Percentiles rank a stretch among this genome's conserved stretches.
Conservation (phyloP, 2,113 vertebrate species). For the Lucifuga dentata region DNA sequence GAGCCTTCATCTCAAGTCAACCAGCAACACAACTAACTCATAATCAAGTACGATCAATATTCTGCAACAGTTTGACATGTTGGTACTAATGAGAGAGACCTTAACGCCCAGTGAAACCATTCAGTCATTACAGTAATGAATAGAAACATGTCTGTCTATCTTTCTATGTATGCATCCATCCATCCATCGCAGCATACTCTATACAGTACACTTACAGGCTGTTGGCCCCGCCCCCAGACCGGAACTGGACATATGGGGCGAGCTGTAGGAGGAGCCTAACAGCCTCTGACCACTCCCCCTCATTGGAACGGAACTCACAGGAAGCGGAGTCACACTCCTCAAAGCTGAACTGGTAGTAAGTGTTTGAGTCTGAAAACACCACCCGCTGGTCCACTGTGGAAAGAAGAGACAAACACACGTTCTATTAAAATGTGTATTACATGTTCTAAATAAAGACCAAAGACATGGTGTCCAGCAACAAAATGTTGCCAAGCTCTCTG, state of each 20-base stretch:
- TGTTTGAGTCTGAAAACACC: slow-evolving; percentile 92
- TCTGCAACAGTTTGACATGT: not conserved
- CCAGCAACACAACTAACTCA: slow-evolving; percentile 3
- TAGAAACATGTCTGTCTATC: too few species aligned
- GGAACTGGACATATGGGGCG: slow-evolving; percentile 88
- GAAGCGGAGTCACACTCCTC: slow-evolving; percentile 92
- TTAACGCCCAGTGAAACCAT: not conserved
- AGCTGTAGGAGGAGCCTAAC: slow-evolving; percentile 92
- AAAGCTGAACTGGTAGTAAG: slow-evolving; percentile 96
- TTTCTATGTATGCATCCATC: not conserved
- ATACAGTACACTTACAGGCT: slow-evolving; percentile 91
- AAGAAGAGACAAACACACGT: slow-evolving; percentile 16
- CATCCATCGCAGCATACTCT: not conserved
- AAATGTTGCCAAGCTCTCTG: slow-evolving; percentile 19
- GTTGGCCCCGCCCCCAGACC: slow-evolving; percentile 83
- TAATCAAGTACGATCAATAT: slow-evolving; percentile 1
- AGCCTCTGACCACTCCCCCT: slow-evolving; percentile 92
- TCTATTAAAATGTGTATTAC: too few species aligned
- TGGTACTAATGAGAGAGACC: not conserved
- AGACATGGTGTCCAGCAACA: not conserved
- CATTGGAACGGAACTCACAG: slow-evolving; percentile 92
- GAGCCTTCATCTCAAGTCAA: slow-evolving; percentile 51
- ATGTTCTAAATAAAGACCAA: not conserved
- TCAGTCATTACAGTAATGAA: not conserved
- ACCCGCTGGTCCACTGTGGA: slow-evolving; percentile 91